Evolutionary conservation across 2,113 vertebrate genomes (phyloP).

Genomic region (Tenrec ecaudatus): DNA sequence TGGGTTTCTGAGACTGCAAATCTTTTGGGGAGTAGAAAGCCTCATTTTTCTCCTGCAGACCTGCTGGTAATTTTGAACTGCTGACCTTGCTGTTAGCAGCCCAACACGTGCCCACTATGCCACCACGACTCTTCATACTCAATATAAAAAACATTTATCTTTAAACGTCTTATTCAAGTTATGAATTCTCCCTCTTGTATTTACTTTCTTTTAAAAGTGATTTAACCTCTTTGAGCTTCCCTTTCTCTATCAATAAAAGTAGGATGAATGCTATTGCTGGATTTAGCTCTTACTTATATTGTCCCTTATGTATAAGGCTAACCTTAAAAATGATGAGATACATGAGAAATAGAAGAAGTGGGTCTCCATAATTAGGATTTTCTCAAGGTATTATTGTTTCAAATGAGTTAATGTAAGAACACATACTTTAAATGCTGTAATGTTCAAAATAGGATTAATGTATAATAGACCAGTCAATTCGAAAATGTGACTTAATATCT

Average conservation of each 20-base stretch:
- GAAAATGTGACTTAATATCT: not conserved
- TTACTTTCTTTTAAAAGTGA: not conserved
- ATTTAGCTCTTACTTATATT: constrained; percentile 6
- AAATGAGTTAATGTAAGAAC: constrained; percentile 18
- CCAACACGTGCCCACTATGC: no score
- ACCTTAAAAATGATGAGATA: not conserved
- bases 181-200: not conserved
- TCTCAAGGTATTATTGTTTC: not conserved
- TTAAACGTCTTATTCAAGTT: not conserved
- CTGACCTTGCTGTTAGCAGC: no score
- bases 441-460: not conserved
- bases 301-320: not conserved
- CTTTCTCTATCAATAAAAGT: not conserved
- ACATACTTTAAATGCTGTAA: not conserved
- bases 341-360: not conserved
- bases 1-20: no score
- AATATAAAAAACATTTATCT: not conserved
- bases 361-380: not conserved
- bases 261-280: not conserved
- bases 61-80: no score
- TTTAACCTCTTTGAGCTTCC: not conserved
- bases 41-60: no score
- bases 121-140: not conserved
- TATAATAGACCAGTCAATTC: not conserved
- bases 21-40: no score